phyloP scores from a whole-genome alignment of 2,888 invertebrate genomes.

The Amphipyra berbera region DNA sequence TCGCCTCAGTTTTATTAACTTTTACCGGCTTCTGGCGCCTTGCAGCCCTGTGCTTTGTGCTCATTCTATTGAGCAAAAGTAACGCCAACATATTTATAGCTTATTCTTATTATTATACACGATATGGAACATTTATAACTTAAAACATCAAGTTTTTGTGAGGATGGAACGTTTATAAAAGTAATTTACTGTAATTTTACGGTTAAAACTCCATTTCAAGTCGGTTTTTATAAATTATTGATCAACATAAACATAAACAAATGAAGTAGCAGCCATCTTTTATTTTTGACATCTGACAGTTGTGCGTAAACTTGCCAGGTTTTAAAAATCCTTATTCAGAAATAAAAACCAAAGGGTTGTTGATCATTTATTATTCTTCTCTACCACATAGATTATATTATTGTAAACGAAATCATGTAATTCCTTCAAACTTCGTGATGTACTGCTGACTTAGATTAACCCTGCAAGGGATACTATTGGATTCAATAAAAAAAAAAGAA shows the following conservation, averaged over 20 bases:
- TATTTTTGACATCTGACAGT: slow-evolving; percentile 11
- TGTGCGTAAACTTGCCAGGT: neutral
- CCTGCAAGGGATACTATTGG: too few relatives aligned
- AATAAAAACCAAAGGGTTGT: too few relatives aligned
- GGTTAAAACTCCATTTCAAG: neutral
- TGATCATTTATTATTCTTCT: too few relatives aligned
- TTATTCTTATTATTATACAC: slow-evolving; percentile 9
- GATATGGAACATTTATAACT: slow-evolving; percentile 16
- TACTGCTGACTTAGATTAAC: too few relatives aligned
- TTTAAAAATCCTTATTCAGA: too few relatives aligned
- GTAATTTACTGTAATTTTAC: neutral
- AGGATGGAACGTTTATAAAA: neutral
- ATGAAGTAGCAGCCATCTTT: slow-evolving; percentile 15
- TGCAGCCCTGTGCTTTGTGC: slow-evolving; percentile 26
- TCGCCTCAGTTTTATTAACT: slow-evolving; percentile 10
- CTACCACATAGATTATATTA: too few relatives aligned
- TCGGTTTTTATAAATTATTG: neutral
- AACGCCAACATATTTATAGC: slow-evolving; percentile 50
- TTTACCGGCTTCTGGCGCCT: slow-evolving; percentile 14
- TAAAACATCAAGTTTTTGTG: slow-evolving; percentile 9
- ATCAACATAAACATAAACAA: slow-evolving; percentile 44
- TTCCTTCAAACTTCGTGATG: too few relatives aligned
- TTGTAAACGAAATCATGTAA: too few relatives aligned
- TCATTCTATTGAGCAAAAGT: slow-evolving; percentile 51
- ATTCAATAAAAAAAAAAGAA: too few relatives aligned